phyloP scores from a whole-genome alignment of 2,113 vertebrate species.

The Antennarius striatus region DNA sequence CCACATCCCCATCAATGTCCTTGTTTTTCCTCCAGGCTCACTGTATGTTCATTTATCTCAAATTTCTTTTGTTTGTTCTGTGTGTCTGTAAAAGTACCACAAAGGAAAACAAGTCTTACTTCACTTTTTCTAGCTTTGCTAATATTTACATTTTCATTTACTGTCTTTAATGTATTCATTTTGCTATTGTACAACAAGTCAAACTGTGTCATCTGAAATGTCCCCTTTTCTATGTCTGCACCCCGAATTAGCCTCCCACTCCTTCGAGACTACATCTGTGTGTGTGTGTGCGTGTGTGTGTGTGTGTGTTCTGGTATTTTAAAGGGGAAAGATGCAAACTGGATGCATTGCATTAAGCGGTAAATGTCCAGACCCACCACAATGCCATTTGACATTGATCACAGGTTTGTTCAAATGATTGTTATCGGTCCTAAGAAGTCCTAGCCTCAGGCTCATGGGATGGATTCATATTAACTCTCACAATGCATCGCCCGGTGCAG shows the following conservation, averaged over 20 bases:
- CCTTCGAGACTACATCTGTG: constrained; percentile 29
- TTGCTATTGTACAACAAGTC: constrained; percentile 31
- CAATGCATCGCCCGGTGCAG: constrained; percentile 49
- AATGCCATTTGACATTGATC: constrained; percentile 60
- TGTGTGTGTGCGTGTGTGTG: not conserved
- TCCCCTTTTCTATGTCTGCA: constrained; percentile 20
- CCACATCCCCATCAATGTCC: constrained; percentile 56
- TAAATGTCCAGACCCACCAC: constrained; percentile 9
- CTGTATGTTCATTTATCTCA: constrained; percentile 2
- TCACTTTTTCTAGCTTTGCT: constrained; percentile 8
- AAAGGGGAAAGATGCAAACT: constrained; percentile 2
- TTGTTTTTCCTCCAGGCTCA: constrained; percentile 14
- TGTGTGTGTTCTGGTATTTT: constrained; percentile 15
- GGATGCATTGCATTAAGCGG: constrained; percentile 10
- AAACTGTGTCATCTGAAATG: constrained; percentile 27
- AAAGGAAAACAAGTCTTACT: constrained; percentile 37
- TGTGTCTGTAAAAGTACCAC: constrained; percentile 37
- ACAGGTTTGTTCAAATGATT: constrained; percentile 55
- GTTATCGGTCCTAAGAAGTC: constrained; percentile 61
- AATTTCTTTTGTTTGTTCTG: constrained; percentile 43
- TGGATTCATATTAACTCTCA: constrained; percentile 49
- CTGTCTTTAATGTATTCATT: constrained; percentile 22
- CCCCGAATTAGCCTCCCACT: constrained; percentile 40
- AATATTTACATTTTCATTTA: constrained; percentile 36
- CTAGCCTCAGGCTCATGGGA: constrained; percentile 58